Conservation (phyloP, 2,113 vertebrate species). For the Mustelus asterias region DNA sequence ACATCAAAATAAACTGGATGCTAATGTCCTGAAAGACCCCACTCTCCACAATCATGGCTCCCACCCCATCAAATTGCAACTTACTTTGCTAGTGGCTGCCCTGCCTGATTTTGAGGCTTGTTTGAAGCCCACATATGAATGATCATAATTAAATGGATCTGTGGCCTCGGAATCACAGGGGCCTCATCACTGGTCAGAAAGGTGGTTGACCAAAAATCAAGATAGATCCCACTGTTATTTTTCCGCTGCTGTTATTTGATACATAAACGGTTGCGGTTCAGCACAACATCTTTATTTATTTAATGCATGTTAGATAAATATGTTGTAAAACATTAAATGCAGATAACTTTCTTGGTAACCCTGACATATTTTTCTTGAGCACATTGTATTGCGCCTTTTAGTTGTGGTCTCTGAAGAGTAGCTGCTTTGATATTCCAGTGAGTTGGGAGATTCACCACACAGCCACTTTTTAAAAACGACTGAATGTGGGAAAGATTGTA, state of each 20-base stretch:
- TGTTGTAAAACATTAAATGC: not conserved
- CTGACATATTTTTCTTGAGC: not conserved
- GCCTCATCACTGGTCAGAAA: not conserved
- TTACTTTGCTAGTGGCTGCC: not conserved
- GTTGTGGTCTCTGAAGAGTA: constrained; percentile 42
- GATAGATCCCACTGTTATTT: not conserved
- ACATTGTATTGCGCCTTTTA: not conserved
- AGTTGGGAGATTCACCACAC: not conserved
- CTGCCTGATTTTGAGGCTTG: not conserved
- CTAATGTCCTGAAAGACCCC: not conserved
- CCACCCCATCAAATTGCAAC: not conserved
- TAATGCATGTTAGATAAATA: not conserved
- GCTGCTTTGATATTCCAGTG: constrained; percentile 43
- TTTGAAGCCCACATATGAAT: not conserved
- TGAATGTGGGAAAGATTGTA: not conserved
- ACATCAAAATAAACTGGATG: not conserved
- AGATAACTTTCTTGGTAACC: not conserved
- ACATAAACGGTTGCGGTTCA: not conserved
- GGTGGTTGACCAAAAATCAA: not conserved
- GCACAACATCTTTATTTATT: not conserved
- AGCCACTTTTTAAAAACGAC: not conserved
- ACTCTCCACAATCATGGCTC: not conserved
- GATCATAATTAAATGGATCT: not conserved
- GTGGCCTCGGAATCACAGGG: not conserved
- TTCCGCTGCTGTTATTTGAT: not conserved